These are phyloP conservation scores for Lissonota sp. DNA, from an alignment of 2,888 invertebrate genomes.

Conservation along the genomic window DNA sequence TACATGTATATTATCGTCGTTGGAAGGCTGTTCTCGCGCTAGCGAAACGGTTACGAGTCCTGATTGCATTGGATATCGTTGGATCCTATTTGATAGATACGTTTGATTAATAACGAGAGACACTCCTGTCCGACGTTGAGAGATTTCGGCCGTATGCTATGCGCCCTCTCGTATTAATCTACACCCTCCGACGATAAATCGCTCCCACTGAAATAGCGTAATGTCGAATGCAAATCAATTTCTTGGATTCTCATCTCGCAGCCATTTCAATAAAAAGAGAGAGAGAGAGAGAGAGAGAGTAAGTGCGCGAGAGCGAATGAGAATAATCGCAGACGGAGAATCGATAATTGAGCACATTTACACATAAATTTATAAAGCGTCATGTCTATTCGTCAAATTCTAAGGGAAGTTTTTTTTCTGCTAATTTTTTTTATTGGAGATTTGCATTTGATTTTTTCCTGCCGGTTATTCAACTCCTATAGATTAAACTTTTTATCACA, in stretches of 20 bases:
- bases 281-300: background rate
- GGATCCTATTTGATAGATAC: slow-evolving; percentile 52
- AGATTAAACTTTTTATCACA: no score
- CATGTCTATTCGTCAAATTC: background rate
- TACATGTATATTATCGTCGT: slow-evolving; percentile 13
- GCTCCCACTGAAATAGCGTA: slow-evolving; percentile 8
- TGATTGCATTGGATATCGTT: slow-evolving; percentile 45
- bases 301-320: background rate
- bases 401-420: slow-evolving; percentile 2
- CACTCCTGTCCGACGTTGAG: slow-evolving; percentile 33
- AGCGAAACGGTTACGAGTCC: slow-evolving; percentile 44
- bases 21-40: slow-evolving; percentile 16
- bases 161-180: slow-evolving; percentile 24
- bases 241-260: slow-evolving; percentile 36
- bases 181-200: slow-evolving; percentile 6
- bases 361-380: slow-evolving; percentile 2
- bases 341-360: background rate
- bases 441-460: background rate
- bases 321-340: slow-evolving; percentile 2
- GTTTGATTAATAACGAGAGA: slow-evolving; percentile 55
- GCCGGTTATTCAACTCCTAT: no score
- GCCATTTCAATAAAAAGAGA: background rate
- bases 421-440: no score
- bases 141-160: slow-evolving; percentile 20
- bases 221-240: slow-evolving; percentile 37